These are phyloP conservation scores for Cactoblastis cactorum DNA, from an alignment of 2,888 invertebrate genomes.

Conservation along the genomic window DNA sequence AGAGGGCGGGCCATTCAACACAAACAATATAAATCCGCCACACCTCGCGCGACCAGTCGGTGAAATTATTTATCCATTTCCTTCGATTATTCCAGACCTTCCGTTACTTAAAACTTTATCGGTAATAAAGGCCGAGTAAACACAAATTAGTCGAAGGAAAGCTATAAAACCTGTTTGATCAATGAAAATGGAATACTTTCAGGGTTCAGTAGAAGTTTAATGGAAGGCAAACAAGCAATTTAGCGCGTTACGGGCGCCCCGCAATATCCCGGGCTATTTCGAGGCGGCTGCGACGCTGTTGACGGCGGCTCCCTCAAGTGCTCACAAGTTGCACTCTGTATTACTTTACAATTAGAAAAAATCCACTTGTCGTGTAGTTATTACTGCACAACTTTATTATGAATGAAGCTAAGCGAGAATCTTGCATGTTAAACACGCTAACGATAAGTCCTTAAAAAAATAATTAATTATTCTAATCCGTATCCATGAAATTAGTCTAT, in stretches of 20 bases:
- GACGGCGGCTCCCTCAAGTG: not conserved
- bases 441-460: too few species aligned
- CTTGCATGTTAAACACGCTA: too few species aligned
- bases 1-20: slow-evolving; percentile 30
- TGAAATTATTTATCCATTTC: slow-evolving; percentile 29
- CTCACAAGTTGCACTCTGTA: not conserved
- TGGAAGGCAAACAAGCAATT: slow-evolving; percentile 41
- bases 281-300: slow-evolving; percentile 22
- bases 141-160: not conserved
- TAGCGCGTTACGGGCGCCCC: slow-evolving; percentile 29
- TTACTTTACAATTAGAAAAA: slow-evolving; percentile 18
- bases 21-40: slow-evolving; percentile 46
- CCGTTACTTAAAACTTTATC: not conserved
- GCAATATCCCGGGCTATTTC: slow-evolving; percentile 32
- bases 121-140: not conserved
- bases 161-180: not conserved
- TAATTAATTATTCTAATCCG: too few species aligned
- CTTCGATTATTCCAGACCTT: slow-evolving; percentile 19
- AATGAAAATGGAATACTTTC: slow-evolving; percentile 5
- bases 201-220: slow-evolving; percentile 30
- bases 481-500: too few species aligned
- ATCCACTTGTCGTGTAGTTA: slow-evolving; percentile 6
- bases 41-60: slow-evolving; percentile 33
- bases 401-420: not conserved
- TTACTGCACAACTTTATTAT: not conserved